Percentiles rank a stretch among this genome's conserved stretches.
These are phyloP conservation scores for Melinaea menophilus DNA, from an alignment of 2,888 invertebrate species.

Conservation along the genomic window DNA sequence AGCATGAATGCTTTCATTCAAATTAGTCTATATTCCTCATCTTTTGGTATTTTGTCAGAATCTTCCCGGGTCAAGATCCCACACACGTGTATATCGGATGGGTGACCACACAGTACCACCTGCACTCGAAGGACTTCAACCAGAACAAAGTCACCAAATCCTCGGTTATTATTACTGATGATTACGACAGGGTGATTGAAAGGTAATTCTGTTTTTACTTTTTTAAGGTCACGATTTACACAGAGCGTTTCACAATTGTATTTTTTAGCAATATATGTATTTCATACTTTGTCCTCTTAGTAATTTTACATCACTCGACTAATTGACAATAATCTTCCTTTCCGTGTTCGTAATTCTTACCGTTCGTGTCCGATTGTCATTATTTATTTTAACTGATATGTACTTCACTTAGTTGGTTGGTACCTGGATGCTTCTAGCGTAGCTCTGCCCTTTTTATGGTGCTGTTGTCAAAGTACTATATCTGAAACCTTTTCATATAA, in stretches of 20 bases:
- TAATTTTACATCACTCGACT: too few relatives aligned
- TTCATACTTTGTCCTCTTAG: too few relatives aligned
- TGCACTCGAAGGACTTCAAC: slow-evolving; percentile 94
- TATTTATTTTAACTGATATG: too few relatives aligned
- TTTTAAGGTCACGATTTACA: too few relatives aligned
- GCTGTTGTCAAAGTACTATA: background rate
- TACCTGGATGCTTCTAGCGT: too few relatives aligned
- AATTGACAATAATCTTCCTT: too few relatives aligned
- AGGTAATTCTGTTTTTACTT: slow-evolving; percentile 68
- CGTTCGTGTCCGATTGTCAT: too few relatives aligned
- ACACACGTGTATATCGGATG: slow-evolving; percentile 98
- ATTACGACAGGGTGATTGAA: slow-evolving; percentile 86
- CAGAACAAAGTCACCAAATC: slow-evolving; percentile 90
- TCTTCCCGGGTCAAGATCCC: slow-evolving; percentile 97
- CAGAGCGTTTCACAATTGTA: too few relatives aligned
- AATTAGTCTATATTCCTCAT: background rate
- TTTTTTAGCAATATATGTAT: too few relatives aligned
- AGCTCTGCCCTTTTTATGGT: background rate
- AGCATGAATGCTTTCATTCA: background rate
- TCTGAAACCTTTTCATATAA: background rate
- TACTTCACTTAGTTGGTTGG: too few relatives aligned
- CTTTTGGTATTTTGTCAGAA: slow-evolving; percentile 62
- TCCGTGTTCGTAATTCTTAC: too few relatives aligned
- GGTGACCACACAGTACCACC: slow-evolving; percentile 98
- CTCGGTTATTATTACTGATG: slow-evolving; percentile 88